Base-by-base conservation (phyloP, 1,140 invertebrate genomes). In the Drosophila sturtevanti region DNA sequence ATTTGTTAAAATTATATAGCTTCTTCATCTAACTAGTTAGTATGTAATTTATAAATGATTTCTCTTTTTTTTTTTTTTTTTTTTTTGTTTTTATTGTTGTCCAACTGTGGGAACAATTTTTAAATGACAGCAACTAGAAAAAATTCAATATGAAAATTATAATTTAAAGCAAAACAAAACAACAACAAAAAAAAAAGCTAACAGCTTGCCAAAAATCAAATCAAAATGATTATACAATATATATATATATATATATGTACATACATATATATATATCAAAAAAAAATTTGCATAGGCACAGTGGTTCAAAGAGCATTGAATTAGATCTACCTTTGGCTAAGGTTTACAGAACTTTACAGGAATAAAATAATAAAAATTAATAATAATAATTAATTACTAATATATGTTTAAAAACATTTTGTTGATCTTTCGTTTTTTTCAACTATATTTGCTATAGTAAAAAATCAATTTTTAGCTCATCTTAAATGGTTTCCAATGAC, bases 41-140 rank as follows among this genome's bases (percentile, higher is more conserved):
- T 34, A 14, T 35, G 62, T 66, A 66, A 65, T 73, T 74, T 74
- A 56, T 64, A 61, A 72, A 72, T 72, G 68, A 63, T 72, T 63
- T 62, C n/a, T 27, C 59, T 27, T n/a, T 63, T 35, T 35, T 18
- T 12, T 34, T 34, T 11, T 10, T 11, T 35, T 24, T 4, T 11
- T 55, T 16, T 55, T 4, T 55, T 0, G n/a, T n/a, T 31, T 31
- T 31, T 31, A 31, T 31, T 31, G 27, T 18, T 58, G 14, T 58
- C 10, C 18, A 24, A 35, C 21, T 74, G 72, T 74, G 72, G 72
- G 72, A 74, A 74, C 18, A 52, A 52, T 24, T 11, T 37, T 44
- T n/a, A n/a, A n/a, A 41, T 24, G 24, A 24, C 24, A 41, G 38
- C 38, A 16, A 41, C 41, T 44, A 44, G 14, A 44, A 44, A 44